Base-by-base conservation (phyloP, 2,113 vertebrate genomes). In the Podiceps cristatus region DNA sequence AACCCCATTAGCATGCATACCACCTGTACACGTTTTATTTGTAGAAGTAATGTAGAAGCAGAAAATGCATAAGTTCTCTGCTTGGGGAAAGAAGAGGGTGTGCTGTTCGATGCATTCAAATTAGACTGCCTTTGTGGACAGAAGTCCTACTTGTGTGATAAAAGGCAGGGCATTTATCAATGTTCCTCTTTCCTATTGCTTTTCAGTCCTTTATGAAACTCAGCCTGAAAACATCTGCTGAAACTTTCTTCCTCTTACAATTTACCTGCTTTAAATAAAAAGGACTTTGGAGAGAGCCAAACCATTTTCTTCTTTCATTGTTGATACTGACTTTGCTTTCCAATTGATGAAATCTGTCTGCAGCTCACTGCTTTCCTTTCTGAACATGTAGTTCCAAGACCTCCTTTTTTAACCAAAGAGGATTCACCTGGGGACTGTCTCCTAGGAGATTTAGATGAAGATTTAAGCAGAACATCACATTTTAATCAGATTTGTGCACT, bases 191-290 rank as follows among this genome's bases (percentile, higher is more conserved):
- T 86, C 94, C 96, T 96, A 91, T 67, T 96, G 96, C 97, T 97
- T 96, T 98, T 97, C 98, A 98, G n/a, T 97, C 88, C 96, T 96
- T 98, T 97, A 95, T 97, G 92, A 98, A 98, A 97, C 86, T 86
- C 88, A 97, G 71, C 95, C 97, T 88, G 83, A 87, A 91, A 97
- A 90, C 94, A 96, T 94, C 95, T 95, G 92, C 95, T 90, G 95
- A 96, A 96, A 94, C 66, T 78, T 90, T 90, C 77, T 90, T 92
- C 76, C 73, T 66, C 35, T 60, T 79, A 76, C 33, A 95, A 93
- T 77, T 87, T 88, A 87, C 59, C 90, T 90, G 67, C 49, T 88
- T 96, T 81, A 87, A 96, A 88, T 90, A 94, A 83, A 96, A 96
- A 86, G 60, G 74, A 88, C 90, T 97, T 87, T 53, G 75, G 86